Conservation (phyloP, 2,797 vertebrate genomes). For the Diceros bicornis region DNA sequence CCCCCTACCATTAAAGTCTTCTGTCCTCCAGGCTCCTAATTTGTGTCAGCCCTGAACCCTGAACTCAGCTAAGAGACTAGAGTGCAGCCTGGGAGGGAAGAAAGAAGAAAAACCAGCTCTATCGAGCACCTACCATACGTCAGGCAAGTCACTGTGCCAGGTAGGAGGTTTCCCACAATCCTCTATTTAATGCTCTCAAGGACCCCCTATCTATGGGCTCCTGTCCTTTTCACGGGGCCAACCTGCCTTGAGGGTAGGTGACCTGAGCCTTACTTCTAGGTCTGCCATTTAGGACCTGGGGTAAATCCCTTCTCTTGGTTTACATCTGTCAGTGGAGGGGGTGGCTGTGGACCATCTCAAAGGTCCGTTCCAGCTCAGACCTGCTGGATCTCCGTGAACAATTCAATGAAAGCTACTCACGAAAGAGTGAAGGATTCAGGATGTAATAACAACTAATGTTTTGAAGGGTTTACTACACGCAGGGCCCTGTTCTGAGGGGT, state of each 20-base stretch:
- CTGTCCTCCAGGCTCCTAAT: background rate
- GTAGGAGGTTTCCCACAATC: background rate
- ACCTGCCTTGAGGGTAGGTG: background rate
- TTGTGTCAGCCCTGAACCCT: background rate
- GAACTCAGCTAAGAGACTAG: background rate
- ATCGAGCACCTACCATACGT: background rate
- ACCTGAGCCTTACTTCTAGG: background rate
- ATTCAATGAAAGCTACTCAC: background rate
- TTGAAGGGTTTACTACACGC: background rate
- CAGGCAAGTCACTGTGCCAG: background rate
- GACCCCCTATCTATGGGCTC: background rate
- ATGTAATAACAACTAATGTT: background rate
- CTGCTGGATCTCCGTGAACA: background rate
- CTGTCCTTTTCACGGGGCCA: background rate
- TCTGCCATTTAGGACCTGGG: background rate
- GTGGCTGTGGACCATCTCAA: background rate
- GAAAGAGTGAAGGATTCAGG: background rate
- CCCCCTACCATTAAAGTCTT: background rate
- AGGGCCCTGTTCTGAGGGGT: background rate
- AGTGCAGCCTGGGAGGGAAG: background rate
- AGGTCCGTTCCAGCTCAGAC: background rate
- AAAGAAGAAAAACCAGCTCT: background rate
- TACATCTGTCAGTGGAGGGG: background rate
- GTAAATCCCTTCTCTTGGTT: background rate
- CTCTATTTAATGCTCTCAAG: background rate